Evolutionary conservation across 2,888 invertebrate genomes (phyloP), one percentile per base, ranked within the genome.

Genomic region (Poecilobothrus nobilitatus): DNA sequence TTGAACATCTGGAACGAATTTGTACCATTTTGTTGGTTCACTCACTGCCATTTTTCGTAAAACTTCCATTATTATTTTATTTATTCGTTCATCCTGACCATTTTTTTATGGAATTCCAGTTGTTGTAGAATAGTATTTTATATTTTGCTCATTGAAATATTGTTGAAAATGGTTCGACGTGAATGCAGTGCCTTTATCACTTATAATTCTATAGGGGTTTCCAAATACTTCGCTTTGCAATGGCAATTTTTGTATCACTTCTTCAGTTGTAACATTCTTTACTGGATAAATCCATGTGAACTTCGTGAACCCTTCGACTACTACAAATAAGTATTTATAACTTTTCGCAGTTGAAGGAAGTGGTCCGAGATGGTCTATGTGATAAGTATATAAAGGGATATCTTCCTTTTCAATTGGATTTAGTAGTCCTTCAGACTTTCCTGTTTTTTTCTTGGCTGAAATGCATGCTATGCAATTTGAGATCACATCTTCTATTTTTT

Each of bases 291-390:
- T 66, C 70, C 72, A 71, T 7, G 68, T 68, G 62, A 70, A 70
- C 41, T 72, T 71, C 0, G 70, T 68, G 62, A 71, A 73, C 0
- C 69, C 66, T 20, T 73, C 71, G 10, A 71, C 62, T 10, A 69
- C 62, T n/a, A 33, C 37, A 22, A 70, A 66, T 62, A 72, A 66
- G 63, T 70, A 67, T 22, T 68, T 69, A 33, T 70, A 73, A 8
- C 69, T 37, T 66, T 73, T 73, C 12, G 63, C 9, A 0, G 76
- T 78, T 18, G 70, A 70, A 0, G 72, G 67, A 37, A 77, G 21
- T 5, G 77, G 77, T 1, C 79, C 78, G 0, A 79, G 12, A 62
- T 80, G 80, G 70, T 79, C 75, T 7, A 77, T 67, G 62, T 79
- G 78, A 5, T 74, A 74, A 0, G 78, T 79, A n/a, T 75, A 67